Conservation (phyloP, 2,113 vertebrate genomes). For the Pangasianodon gigas region DNA sequence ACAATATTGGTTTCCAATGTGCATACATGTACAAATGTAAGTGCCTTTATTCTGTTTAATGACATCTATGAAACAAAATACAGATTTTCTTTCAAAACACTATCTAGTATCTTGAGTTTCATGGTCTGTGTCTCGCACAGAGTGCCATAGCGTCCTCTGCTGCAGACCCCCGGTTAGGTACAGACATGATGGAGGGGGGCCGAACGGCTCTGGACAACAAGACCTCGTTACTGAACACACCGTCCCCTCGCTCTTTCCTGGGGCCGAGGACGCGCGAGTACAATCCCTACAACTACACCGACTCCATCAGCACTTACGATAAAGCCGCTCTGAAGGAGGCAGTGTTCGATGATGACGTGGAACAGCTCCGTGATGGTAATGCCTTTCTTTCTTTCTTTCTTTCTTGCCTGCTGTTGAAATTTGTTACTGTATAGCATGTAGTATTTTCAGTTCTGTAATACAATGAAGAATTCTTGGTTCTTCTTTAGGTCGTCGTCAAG, state of each 20-base stretch:
- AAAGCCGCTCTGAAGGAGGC: conserved; percentile 84
- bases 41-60: background rate
- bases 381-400: background rate
- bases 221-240: conserved; percentile 84
- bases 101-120: background rate
- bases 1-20: background rate
- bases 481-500: conserved; percentile 64
- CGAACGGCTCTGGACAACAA: conserved; percentile 89
- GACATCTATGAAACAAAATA: background rate
- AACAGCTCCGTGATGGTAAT: conserved; percentile 85
- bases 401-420: background rate
- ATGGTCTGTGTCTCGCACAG: conserved; percentile 58
- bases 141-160: conserved; percentile 63
- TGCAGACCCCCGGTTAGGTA: conserved; percentile 69
- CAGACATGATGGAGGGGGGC: conserved; percentile 74
- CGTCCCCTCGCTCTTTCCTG: conserved; percentile 74
- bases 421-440: background rate
- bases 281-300: conserved; percentile 87
- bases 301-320: conserved; percentile 78
- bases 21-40: background rate
- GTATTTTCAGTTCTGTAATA: background rate
- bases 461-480: background rate
- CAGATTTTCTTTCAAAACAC: background rate
- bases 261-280: conserved; percentile 82
- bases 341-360: conserved; percentile 82